A percentile compares a stretch with the other conserved stretches of the same genome.
phyloP scores from a whole-genome alignment of 2,888 invertebrate species.

The Stenodera caucasica region DNA sequence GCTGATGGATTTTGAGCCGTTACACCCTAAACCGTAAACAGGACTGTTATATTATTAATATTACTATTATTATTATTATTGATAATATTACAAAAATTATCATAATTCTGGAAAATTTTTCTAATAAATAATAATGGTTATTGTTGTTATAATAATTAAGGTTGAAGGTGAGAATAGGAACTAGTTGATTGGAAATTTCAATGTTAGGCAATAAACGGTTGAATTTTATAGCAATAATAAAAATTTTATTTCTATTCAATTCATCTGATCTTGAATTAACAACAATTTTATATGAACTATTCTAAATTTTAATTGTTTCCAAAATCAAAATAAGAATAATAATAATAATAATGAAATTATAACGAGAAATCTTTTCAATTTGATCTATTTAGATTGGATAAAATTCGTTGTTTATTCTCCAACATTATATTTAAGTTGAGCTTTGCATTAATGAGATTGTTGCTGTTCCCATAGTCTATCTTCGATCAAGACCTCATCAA shows the following conservation, averaged over 20 bases:
- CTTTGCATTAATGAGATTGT: conserved; percentile 50
- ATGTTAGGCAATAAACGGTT: background rate
- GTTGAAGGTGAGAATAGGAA: background rate
- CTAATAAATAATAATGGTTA: too few relatives aligned
- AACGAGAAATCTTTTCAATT: too few relatives aligned
- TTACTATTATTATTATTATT: background rate
- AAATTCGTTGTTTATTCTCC: background rate
- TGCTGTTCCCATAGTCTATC: conserved; percentile 49
- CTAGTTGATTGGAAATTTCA: background rate
- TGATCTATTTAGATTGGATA: background rate
- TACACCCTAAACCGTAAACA: conserved; percentile 39
- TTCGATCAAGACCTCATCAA: conserved; percentile 49
- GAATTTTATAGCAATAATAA: background rate
- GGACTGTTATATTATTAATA: background rate
- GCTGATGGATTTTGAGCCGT: conserved; percentile 44
- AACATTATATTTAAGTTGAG: conserved; percentile 39
- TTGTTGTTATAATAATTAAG: too few relatives aligned
- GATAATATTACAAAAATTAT: too few relatives aligned
- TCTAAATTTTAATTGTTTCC: too few relatives aligned
- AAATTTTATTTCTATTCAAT: background rate
- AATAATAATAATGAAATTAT: too few relatives aligned
- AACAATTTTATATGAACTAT: too few relatives aligned
- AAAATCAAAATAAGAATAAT: too few relatives aligned
- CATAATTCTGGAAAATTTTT: too few relatives aligned
- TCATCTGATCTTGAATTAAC: background rate